Percentiles rank a stretch among this genome's conserved stretches.
phyloP scores from a whole-genome alignment of 2,113 vertebrate species.

The Sprattus sprattus region DNA sequence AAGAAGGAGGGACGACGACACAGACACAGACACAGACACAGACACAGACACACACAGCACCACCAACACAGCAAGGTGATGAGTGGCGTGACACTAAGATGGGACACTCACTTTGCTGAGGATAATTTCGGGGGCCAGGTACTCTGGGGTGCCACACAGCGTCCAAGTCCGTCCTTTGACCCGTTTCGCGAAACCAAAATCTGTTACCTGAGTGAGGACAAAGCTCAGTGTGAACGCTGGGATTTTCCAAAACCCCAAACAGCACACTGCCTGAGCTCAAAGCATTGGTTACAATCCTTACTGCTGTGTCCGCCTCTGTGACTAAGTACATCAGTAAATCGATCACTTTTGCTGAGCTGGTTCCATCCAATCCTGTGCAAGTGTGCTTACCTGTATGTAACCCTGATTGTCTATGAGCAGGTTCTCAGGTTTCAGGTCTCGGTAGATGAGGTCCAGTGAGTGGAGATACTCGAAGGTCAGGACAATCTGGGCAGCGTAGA shows the following conservation, averaged over 20 bases:
- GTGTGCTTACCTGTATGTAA: conserved; percentile 80
- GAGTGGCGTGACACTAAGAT: too few species aligned
- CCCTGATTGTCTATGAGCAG: conserved; percentile 92
- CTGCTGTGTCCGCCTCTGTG: not conserved
- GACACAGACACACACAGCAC: not conserved
- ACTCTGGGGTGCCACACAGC: conserved; percentile 89
- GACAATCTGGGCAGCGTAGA: conserved; percentile 93
- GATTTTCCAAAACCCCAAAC: not conserved
- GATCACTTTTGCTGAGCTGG: not conserved
- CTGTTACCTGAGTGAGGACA: conserved; percentile 78
- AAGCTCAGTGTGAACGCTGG: not conserved
- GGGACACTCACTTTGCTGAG: conserved; percentile 81
- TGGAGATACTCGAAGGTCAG: conserved; percentile 94
- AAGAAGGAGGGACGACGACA: not conserved
- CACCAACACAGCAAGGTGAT: too few species aligned
- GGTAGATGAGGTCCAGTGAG: conserved; percentile 91
- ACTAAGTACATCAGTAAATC: not conserved
- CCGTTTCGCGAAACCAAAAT: conserved; percentile 93
- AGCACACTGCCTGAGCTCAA: not conserved
- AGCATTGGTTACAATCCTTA: not conserved
- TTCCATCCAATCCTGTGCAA: not conserved
- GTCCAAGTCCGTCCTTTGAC: conserved; percentile 95
- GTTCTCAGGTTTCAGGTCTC: conserved; percentile 93
- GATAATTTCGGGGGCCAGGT: conserved; percentile 91
- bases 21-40: not conserved